Evolutionary conservation across 1,140 invertebrate genomes (phyloP).

Genomic region (Zophobas atratus): DNA sequence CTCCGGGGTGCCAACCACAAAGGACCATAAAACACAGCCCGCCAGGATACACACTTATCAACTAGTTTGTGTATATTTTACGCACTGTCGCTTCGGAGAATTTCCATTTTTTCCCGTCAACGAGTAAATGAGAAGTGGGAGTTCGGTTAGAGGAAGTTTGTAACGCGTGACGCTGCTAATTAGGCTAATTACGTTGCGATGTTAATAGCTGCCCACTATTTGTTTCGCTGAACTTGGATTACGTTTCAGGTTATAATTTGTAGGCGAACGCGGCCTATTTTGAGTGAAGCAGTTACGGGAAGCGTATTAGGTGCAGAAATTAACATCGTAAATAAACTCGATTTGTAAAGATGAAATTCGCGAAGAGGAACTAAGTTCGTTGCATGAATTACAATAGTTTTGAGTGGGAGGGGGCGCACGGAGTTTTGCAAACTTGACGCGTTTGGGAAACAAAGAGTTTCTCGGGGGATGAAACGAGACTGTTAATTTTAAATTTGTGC

Average conservation of each 20-base stretch:
- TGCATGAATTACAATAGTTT: too few relatives aligned
- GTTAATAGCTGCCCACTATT: constrained; percentile 15
- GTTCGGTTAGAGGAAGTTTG: background rate
- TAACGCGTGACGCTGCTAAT: background rate
- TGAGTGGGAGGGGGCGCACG: too few relatives aligned
- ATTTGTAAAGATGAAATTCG: constrained; percentile 22
- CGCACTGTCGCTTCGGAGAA: constrained; percentile 25
- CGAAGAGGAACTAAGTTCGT: background rate
- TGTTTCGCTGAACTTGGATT: constrained; percentile 1
- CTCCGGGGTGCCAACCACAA: constrained; percentile 52
- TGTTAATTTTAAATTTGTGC: too few relatives aligned
- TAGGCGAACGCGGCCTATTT: constrained; percentile 2
- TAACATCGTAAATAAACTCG: constrained; percentile 36
- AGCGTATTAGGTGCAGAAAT: constrained; percentile 38
- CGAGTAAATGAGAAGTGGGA: background rate
- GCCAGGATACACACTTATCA: constrained; percentile 52
- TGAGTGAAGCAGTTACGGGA: constrained; percentile 2
- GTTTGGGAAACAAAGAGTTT: too few relatives aligned
- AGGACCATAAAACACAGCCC: constrained; percentile 49
- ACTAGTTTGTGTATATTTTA: constrained; percentile 45
- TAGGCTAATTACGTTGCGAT: background rate
- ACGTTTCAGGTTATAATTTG: constrained; percentile 15
- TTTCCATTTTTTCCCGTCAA: background rate
- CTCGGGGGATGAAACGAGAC: too few relatives aligned
- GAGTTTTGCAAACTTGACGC: too few relatives aligned